phyloP scores from a whole-genome alignment of 2,888 invertebrate genomes.

The Anoncus sp. region DNA sequence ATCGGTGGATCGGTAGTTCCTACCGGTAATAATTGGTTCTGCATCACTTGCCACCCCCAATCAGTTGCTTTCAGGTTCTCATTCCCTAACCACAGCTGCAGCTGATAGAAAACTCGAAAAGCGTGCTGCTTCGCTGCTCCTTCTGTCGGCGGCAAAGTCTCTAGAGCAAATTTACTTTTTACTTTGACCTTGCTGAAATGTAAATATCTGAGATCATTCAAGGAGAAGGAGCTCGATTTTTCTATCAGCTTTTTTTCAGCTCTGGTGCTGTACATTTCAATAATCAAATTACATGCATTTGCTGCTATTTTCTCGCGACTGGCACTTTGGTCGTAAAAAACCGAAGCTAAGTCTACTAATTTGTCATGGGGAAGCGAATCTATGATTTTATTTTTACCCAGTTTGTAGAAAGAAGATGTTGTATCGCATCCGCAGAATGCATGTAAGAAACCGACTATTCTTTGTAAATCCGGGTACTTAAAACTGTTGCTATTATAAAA shows the following conservation, averaged over 20 bases:
- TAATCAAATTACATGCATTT: conserved; percentile 62
- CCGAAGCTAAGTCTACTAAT: conserved; percentile 56
- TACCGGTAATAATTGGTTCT: too few relatives aligned
- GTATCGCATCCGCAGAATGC: conserved; percentile 63
- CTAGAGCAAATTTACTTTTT: conserved; percentile 6
- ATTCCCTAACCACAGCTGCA: too few relatives aligned
- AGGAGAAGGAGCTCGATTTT: conserved; percentile 47
- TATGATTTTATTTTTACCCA: conserved; percentile 60
- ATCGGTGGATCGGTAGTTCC: too few relatives aligned
- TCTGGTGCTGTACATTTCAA: conserved; percentile 65
- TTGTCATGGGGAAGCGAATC: conserved; percentile 31
- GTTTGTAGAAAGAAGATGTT: conserved; percentile 61
- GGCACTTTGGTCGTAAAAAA: conserved; percentile 63
- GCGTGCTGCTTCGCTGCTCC: conserved; percentile 12
- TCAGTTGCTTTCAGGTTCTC: too few relatives aligned
- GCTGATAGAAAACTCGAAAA: too few relatives aligned
- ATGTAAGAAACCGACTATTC: conserved; percentile 56
- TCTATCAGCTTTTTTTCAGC: conserved; percentile 61
- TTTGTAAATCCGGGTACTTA: conserved; percentile 49
- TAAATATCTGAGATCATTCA: conserved; percentile 63
- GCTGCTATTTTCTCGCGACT: conserved; percentile 52
- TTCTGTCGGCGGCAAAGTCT: conserved; percentile 15
- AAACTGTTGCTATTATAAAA: conserved; percentile 60
- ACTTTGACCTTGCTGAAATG: not conserved
- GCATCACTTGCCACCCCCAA: too few relatives aligned